These are phyloP conservation scores for Lepus europaeus DNA, from an alignment of 2,113 vertebrate species.

Conservation along the genomic window DNA sequence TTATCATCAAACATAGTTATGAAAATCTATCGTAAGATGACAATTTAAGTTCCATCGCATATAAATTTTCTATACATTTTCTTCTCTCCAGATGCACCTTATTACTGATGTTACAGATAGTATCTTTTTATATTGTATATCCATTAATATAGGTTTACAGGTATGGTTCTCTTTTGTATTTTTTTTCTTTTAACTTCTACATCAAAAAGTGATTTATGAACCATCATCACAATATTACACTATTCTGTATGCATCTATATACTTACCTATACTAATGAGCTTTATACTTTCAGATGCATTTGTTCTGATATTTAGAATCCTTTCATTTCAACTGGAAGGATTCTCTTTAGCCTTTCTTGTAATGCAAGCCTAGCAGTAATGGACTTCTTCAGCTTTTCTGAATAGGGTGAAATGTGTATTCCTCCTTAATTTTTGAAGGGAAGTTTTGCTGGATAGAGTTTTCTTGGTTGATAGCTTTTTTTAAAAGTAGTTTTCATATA, in stretches of 20 bases:
- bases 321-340: not conserved
- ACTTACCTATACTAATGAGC: not conserved
- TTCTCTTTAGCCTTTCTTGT: not conserved
- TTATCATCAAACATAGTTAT: not conserved
- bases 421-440: not conserved
- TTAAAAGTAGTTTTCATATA: too few relatives aligned
- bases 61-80: slow-evolving; percentile 1
- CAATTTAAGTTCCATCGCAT: slow-evolving; percentile 1
- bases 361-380: not conserved
- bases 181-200: not conserved
- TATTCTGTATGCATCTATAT: not conserved
- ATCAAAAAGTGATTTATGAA: not conserved
- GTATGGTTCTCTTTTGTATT: not conserved
- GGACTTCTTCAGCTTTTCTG: not conserved
- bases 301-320: not conserved
- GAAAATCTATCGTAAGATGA: slow-evolving; percentile 4
- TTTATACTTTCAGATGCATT: not conserved
- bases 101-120: not conserved
- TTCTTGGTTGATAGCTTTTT: not conserved
- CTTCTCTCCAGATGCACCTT: not conserved
- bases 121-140: not conserved
- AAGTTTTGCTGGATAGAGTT: not conserved
- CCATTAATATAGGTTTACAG: slow-evolving; percentile 7
- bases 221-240: not conserved
- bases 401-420: not conserved